Evolutionary conservation across 92 coral and sea anemone species (phyloP).

Genomic region (Epizoanthus illoricatus): DNA sequence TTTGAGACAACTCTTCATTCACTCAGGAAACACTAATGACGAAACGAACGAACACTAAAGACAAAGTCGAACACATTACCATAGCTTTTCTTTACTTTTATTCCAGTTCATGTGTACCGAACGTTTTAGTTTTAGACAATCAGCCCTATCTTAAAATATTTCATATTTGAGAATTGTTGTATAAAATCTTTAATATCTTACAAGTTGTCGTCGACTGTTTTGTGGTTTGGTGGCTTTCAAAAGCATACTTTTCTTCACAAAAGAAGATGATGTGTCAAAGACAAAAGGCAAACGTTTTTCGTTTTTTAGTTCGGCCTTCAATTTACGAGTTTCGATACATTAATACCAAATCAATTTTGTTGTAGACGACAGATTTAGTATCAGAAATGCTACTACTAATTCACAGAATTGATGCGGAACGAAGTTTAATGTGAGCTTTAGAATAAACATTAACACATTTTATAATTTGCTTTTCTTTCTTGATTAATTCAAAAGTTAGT

Average conservation of each 20-base stretch:
- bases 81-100: conserved; percentile 11
- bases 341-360: conserved; percentile 8
- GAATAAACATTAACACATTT: conserved; percentile 44
- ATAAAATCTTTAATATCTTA: conserved; percentile 31
- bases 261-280: conserved; percentile 29
- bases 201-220: conserved; percentile 31
- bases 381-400: neutral
- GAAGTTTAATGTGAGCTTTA: conserved; percentile 36
- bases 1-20: conserved; percentile 37
- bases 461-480: conserved; percentile 41
- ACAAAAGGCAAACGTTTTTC: conserved; percentile 18
- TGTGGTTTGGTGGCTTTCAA: conserved; percentile 40
- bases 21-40: conserved; percentile 40
- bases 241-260: conserved; percentile 39
- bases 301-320: conserved; percentile 7
- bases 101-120: neutral
- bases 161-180: conserved; percentile 15
- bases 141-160: neutral
- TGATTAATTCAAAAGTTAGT: conserved; percentile 44
- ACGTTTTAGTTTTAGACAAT: neutral
- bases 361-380: conserved; percentile 3
- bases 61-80: conserved; percentile 7
- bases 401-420: conserved; percentile 40
- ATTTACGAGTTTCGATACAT: conserved; percentile 24
- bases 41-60: conserved; percentile 24